Evolutionary conservation across 2,113 vertebrate species (phyloP), one percentile per base, ranked within the genome.

Genomic region (Patagioenas fasciata): DNA sequence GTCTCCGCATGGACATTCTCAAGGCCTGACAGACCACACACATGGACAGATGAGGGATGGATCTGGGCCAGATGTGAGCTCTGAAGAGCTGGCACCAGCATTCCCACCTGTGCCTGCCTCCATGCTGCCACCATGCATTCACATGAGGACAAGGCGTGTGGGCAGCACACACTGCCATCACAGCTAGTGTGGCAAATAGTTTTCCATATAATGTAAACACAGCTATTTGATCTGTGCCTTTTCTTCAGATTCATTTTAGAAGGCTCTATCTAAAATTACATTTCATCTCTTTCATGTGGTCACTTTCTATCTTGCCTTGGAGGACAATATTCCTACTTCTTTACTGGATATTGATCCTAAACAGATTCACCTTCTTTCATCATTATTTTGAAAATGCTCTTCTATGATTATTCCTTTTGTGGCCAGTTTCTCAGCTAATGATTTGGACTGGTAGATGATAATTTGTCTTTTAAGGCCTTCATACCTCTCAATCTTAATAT

Each of bases 121-220:
- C 13, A 3, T 74, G 51, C 51, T 60, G 58, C 31, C 13, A 19
- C 69, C 4, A 19, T 0, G 0, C 15, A n/a, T 53, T 24, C 8
- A 4, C 17, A 7, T 8, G 25, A 24, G 25, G 20, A 53, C 1
- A 2, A 48, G 38, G 29, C 0, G 7, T 51, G 20, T 0, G 3
- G 15, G 9, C 15, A 66, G 18, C 15, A 14, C 3, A 9, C 1
- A 5, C 3, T 38, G 48, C 8, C n/a, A 34, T 65, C 50, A 20
- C 44, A 56, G 36, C 32, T 77, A 6, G 11, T 14, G 17, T 31
- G 31, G 28, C 1, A 6, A 80, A 58, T 5, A 20, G 13, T 15
- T 66, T 85, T 66, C 29, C 0, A 2, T 23, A 12, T 3, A 62
- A 13, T 34, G 53, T 12, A 51, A 91, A 74, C 15, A 60, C 13